Evolutionary conservation across 2,797 vertebrate species (phyloP).

Genomic region (Anguilla megastoma): DNA sequence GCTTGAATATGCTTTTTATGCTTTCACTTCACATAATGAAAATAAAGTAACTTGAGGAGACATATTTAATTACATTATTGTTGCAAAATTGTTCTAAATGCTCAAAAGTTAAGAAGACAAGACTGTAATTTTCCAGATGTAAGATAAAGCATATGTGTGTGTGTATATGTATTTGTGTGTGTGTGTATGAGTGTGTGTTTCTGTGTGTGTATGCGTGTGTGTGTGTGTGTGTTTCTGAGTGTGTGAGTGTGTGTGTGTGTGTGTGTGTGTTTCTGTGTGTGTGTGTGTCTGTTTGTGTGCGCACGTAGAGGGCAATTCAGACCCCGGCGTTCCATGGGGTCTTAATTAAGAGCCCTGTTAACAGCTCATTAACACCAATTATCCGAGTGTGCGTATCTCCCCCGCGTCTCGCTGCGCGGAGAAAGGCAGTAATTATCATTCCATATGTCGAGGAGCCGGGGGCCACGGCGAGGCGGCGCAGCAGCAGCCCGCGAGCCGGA

Average conservation of each 20-base stretch:
- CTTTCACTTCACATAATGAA: neutral
- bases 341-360: conserved; percentile 49
- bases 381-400: conserved; percentile 58
- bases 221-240: neutral
- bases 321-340: neutral
- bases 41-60: neutral
- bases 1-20: neutral
- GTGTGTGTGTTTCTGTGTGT: conserved; percentile 29
- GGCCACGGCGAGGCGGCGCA: neutral
- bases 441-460: conserved; percentile 3
- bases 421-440: conserved; percentile 21
- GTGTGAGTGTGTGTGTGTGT: conserved; percentile 31
- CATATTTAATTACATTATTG: neutral
- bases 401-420: conserved; percentile 49
- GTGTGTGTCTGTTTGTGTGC: neutral
- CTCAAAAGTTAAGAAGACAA: neutral
- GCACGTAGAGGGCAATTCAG: conserved; percentile 24
- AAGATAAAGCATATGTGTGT: neutral
- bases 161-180: neutral
- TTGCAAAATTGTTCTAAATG: neutral
- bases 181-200: conserved; percentile 4
- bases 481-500: neutral
- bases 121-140: neutral
- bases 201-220: neutral
- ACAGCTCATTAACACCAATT: conserved; percentile 74